Conservation (phyloP, 2,888 invertebrate genomes). For the Drosophila tripunctata region DNA sequence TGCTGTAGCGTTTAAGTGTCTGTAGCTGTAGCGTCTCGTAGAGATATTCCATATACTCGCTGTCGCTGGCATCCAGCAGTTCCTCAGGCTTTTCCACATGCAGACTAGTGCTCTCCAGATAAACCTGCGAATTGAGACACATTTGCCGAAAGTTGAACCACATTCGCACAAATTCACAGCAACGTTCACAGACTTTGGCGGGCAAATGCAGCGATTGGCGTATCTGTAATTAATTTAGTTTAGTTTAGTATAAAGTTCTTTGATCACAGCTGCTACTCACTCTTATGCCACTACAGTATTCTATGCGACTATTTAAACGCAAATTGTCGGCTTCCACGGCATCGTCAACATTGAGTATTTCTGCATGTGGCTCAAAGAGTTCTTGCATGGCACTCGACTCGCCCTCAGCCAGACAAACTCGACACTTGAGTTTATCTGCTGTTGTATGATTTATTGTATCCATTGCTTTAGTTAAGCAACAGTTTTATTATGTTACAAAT, state of each 20-base stretch:
- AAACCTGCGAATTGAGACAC: slow-evolving; percentile 81
- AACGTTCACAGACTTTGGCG: slow-evolving; percentile 71
- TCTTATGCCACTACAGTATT: slow-evolving; percentile 75
- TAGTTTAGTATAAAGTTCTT: too few relatives aligned
- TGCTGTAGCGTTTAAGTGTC: background rate
- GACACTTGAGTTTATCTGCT: slow-evolving; percentile 17
- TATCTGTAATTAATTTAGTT: slow-evolving; percentile 20
- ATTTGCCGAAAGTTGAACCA: slow-evolving; percentile 81
- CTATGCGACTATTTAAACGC: slow-evolving; percentile 54
- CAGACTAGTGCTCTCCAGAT: slow-evolving; percentile 57
- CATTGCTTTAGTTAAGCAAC: too few relatives aligned
- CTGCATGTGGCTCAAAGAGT: slow-evolving; percentile 33
- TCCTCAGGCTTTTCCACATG: slow-evolving; percentile 27
- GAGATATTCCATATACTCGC: slow-evolving; percentile 55
- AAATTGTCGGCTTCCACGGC: background rate
- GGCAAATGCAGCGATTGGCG: slow-evolving; percentile 58
- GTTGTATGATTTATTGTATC: slow-evolving; percentile 12
- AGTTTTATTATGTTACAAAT: too few relatives aligned
- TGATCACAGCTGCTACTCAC: slow-evolving; percentile 43
- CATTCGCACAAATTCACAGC: slow-evolving; percentile 75
- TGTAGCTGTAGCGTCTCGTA: slow-evolving; percentile 49
- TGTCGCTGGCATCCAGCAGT: slow-evolving; percentile 40
- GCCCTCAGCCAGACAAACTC: slow-evolving; percentile 36
- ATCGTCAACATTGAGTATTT: background rate
- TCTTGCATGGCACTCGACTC: slow-evolving; percentile 20